phyloP scores from a whole-genome alignment of 2,797 vertebrate species.

The Rhyacichthys aspro region DNA sequence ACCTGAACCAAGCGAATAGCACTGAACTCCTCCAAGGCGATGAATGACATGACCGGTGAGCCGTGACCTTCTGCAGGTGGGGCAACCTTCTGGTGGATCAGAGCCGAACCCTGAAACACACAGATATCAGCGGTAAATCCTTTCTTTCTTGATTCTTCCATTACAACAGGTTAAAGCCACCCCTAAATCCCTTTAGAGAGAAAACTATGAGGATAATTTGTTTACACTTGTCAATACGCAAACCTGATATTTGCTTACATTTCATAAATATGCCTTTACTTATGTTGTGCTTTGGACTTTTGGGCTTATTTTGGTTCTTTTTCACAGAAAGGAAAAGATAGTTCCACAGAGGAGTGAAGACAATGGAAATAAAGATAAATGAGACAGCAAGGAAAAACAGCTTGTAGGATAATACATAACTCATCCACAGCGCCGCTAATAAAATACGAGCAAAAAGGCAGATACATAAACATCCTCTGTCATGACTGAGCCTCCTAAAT shows the following conservation, averaged over 20 bases:
- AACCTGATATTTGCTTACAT: slow-evolving; percentile 9
- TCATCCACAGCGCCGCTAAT: slow-evolving; percentile 24
- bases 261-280: neutral
- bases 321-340: slow-evolving; percentile 7
- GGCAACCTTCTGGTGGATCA: slow-evolving; percentile 93
- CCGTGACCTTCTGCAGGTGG: slow-evolving; percentile 85
- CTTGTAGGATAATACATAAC: slow-evolving; percentile 23
- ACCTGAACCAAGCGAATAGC: slow-evolving; percentile 90
- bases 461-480: slow-evolving; percentile 21
- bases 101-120: slow-evolving; percentile 84
- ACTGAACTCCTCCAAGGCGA: slow-evolving; percentile 90
- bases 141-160: too few relatives aligned
- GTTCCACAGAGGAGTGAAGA: slow-evolving; percentile 19
- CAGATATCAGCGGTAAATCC: neutral
- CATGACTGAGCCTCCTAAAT: neutral
- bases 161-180: slow-evolving; percentile 10
- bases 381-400: slow-evolving; percentile 27
- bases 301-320: slow-evolving; percentile 16
- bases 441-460: slow-evolving; percentile 27
- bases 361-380: slow-evolving; percentile 29
- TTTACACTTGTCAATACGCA: slow-evolving; percentile 10
- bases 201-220: slow-evolving; percentile 12
- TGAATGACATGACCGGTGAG: slow-evolving; percentile 90
- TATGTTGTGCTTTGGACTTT: slow-evolving; percentile 7
- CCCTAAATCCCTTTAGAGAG: neutral